Evolutionary conservation across 1,140 invertebrate species (phyloP), one percentile per base, ranked within the genome.

Genomic region (Calliopsis andreniformis): DNA sequence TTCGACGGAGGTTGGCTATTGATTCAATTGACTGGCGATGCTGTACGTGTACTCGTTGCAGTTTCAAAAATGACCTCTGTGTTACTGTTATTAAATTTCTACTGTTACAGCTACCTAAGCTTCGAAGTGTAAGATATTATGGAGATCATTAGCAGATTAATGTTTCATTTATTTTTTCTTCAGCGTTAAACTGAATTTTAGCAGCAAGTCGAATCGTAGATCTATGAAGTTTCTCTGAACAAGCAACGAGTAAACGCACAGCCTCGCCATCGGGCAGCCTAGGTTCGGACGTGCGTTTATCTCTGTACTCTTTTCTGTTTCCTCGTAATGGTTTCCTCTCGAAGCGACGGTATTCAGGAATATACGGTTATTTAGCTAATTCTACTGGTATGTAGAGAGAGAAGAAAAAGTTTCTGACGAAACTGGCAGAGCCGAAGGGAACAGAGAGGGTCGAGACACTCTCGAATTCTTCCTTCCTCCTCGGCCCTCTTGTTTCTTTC

Each of bases 231-330:
- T n/a, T n/a, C n/a, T n/a, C n/a, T n/a, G n/a, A n/a, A n/a, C n/a
- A n/a, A 10, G 25, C 12, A 55, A 35, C 28, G 42, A 18, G 23
- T 28, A 20, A 32, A 25, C 43, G 43, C 39, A 8, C 76, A 88
- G 76, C 84, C 86, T 86, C 80, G 86, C 76, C 86, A 84, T 85
- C 87, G 87, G 87, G 88, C 85, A 89, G 87, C 84, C 84, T 89
- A 88, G 87, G 87, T 87, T 90, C 83, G 87, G 84, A 89, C 87
- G 84, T 86, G 83, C 84, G 47, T 71, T 70, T 23, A 53, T 79
- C 59, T 83, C 62, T 51, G 62, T 66, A 70, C 66, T 72, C 64
- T 75, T 76, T 76, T 68, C 64, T 16, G 51, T 75, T 67, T 75
- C 30, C 45, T 51, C 45, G 55, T 62, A 51, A 61, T 64, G 39